Conservation (phyloP, 53 echinoderm and acorn worm species). For the Apostichopus leukothele region DNA sequence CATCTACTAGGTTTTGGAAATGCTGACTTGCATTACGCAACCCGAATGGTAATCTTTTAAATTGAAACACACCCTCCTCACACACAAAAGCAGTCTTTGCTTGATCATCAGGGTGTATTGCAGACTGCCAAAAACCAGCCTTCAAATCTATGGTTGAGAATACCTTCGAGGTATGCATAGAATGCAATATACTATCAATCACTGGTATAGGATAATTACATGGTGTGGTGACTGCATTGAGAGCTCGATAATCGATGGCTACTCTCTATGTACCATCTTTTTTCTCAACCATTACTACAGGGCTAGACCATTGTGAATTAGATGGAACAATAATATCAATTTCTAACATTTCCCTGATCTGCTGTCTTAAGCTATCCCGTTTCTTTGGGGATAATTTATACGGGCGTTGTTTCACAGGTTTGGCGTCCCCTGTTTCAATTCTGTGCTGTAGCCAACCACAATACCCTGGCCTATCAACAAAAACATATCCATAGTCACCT, state of each 20-base stretch:
- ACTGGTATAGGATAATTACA: conserved; percentile 28
- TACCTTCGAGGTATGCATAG: conserved; percentile 30
- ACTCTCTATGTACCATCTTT: conserved; percentile 21
- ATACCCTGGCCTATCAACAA: background rate
- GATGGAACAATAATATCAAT: conserved; percentile 1
- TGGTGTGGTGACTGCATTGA: conserved; percentile 26
- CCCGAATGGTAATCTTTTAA: too few relatives aligned
- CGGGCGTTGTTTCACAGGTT: background rate
- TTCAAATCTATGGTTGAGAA: conserved; percentile 35
- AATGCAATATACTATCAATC: conserved; percentile 8
- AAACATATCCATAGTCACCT: background rate
- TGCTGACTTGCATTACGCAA: too few relatives aligned
- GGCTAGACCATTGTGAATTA: conserved; percentile 32
- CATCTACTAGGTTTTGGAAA: too few relatives aligned
- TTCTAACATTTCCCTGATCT: conserved; percentile 28
- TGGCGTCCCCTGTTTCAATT: conserved; percentile 32
- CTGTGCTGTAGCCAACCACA: conserved; percentile 19
- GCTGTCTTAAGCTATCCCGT: conserved; percentile 7
- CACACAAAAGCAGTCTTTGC: conserved; percentile 5
- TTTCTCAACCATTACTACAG: conserved; percentile 35
- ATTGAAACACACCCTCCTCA: too few relatives aligned
- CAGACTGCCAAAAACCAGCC: conserved; percentile 32
- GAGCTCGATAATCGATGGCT: conserved; percentile 33
- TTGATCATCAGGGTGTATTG: conserved; percentile 15
- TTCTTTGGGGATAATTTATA: conserved; percentile 21